Base-by-base conservation (phyloP, 2,888 invertebrate genomes). In the Cryptocheilus praepositus region DNA sequence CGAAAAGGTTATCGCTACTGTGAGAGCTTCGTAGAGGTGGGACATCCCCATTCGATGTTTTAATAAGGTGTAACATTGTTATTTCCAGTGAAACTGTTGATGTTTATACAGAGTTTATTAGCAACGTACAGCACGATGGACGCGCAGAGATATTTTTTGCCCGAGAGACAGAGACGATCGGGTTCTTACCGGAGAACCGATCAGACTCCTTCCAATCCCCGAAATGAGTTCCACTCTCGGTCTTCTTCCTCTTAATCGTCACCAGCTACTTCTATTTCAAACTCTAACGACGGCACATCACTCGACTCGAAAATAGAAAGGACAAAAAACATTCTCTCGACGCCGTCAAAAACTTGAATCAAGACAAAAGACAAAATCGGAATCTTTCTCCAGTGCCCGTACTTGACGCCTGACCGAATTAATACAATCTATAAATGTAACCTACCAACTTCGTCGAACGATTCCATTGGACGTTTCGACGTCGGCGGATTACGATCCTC, bases 41-140 rank as follows among this genome's bases (percentile, higher is more conserved):
- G 36, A 36, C 36, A 36, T 36, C 13, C 19, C 49, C n/a, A 18
- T 15, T 59, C 19, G 16, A 21, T 43, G 43, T 16, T 22, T 65
- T 61, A 63, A 62, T 64, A 52, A 62, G 36, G 61, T 67, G 71
- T 71, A 73, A 75, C 69, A 70, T 75, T 80, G 83, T 85, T 84
- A 81, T 83, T 70, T 82, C 76, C 77, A 77, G 71, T 80, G 79
- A 81, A 77, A 83, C 84, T 85, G 85, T 85, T 85, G 81, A 85
- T 81, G 82, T 85, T 85, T 85, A 81, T 85, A 85, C 84, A 85
- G 84, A 85, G 85, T 85, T 85, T 85, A 85, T 85, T 81, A 81
- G 80, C 78, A 58, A 74, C 75, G 76, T 76, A 77, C 36, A 36
- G 1, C 36, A 36, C 36, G 36, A 69, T 66, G 64, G 61, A 71